Evolutionary conservation across 2,888 invertebrate genomes (phyloP).

Genomic region (Ceramica pisi): DNA sequence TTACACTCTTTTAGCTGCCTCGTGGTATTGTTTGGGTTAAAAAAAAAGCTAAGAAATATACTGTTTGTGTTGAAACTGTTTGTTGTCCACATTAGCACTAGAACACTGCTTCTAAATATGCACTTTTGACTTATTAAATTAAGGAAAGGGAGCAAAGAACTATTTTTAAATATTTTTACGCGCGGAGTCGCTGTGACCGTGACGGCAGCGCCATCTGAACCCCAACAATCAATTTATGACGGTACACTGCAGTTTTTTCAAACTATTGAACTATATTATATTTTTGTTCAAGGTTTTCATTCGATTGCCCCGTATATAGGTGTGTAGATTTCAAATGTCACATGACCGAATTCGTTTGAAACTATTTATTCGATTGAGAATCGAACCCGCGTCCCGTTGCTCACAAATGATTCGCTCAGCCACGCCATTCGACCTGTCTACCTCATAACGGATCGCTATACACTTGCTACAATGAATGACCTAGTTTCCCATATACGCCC

Average conservation of each 20-base stretch:
- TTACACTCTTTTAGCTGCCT: too few species aligned
- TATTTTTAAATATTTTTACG: too few species aligned
- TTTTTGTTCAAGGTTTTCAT: neutral
- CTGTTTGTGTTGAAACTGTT: too few species aligned
- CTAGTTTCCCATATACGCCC: conserved; percentile 20
- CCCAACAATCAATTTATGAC: neutral
- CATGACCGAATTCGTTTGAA: neutral
- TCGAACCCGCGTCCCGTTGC: neutral
- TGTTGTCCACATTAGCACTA: too few species aligned
- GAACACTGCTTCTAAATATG: too few species aligned
- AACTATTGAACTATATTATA: neutral
- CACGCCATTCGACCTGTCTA: neutral
- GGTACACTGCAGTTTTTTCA: neutral
- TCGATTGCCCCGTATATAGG: neutral
- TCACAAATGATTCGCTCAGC: neutral
- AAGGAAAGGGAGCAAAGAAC: too few species aligned
- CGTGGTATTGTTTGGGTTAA: too few species aligned
- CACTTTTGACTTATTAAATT: too few species aligned
- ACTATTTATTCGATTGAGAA: neutral
- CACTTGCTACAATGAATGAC: conserved; percentile 33
- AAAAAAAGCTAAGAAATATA: too few species aligned
- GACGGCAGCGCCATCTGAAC: too few species aligned
- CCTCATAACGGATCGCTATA: conserved; percentile 21
- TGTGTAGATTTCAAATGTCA: neutral
- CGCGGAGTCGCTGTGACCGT: too few species aligned